Percentiles rank a stretch among this genome's conserved stretches.
Conservation (phyloP, 2,113 vertebrate species). For the Paramisgurnus dabryanus region DNA sequence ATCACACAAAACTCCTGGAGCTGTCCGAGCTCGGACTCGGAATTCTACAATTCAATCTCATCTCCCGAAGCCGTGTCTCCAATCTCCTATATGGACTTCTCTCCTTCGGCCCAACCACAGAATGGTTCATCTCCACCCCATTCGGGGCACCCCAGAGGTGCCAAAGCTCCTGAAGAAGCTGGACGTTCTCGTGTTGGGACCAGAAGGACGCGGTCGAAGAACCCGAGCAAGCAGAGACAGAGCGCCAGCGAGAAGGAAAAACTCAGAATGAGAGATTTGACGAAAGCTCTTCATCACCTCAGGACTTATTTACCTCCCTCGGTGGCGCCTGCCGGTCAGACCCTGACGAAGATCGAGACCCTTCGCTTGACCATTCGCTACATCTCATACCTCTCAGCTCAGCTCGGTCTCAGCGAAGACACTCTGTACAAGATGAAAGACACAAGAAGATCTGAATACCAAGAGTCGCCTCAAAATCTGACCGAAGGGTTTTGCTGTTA, state of each 20-base stretch:
- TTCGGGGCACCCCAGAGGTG: neutral
- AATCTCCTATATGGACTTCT: conserved; percentile 48
- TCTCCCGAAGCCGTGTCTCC: conserved; percentile 57
- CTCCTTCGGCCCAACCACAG: conserved; percentile 18
- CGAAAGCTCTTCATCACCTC: conserved; percentile 67
- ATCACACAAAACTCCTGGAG: conserved; percentile 54
- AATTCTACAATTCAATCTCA: conserved; percentile 53
- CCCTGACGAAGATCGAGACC: conserved; percentile 69
- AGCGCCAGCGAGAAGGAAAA: conserved; percentile 70
- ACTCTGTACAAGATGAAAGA: conserved; percentile 33
- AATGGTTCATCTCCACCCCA: conserved; percentile 16
- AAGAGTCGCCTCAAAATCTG: conserved; percentile 4
- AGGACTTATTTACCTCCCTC: conserved; percentile 65
- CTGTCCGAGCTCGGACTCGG: conserved; percentile 57
- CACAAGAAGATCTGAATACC: neutral
- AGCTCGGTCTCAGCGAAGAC: conserved; percentile 57
- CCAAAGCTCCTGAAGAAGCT: neutral
- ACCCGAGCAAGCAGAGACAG: conserved; percentile 62
- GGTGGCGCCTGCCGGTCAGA: conserved; percentile 61
- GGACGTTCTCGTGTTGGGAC: conserved; percentile 24
- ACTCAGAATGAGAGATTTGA: conserved; percentile 68
- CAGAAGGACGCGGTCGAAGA: conserved; percentile 50
- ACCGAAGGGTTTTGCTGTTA: conserved; percentile 18
- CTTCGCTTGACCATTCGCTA: conserved; percentile 67
- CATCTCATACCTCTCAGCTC: conserved; percentile 65